Conservation (phyloP, 2,888 invertebrate genomes). For the Marasmarcha lunaedactyla region DNA sequence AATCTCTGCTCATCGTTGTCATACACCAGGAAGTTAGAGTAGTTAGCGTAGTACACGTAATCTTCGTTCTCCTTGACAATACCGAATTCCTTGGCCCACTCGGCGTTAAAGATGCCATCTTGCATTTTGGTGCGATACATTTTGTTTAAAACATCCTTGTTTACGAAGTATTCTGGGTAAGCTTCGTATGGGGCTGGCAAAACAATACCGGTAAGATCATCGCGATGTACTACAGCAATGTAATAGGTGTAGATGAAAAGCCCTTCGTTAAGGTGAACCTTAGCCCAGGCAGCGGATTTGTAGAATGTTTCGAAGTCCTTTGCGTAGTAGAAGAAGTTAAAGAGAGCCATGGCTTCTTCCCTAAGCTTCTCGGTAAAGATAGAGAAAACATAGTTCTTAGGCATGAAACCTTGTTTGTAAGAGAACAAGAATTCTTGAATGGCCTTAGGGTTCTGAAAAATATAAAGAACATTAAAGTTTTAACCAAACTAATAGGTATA, state of each 20-base stretch:
- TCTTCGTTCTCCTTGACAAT: conserved; percentile 43
- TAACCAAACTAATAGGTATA: too few relatives aligned
- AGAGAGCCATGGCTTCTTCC: conserved; percentile 63
- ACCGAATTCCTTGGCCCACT: conserved; percentile 39
- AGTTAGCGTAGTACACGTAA: conserved; percentile 70
- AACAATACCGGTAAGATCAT: conserved; percentile 67
- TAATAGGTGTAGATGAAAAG: conserved; percentile 73
- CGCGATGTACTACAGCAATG: conserved; percentile 70
- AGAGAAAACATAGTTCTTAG: conserved; percentile 61
- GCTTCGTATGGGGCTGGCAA: conserved; percentile 78
- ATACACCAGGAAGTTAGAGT: conserved; percentile 61
- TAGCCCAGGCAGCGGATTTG: conserved; percentile 67
- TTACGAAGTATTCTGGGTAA: conserved; percentile 74
- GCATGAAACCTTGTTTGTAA: conserved; percentile 44
- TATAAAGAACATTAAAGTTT: too few relatives aligned
- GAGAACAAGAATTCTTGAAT: conserved; percentile 48
- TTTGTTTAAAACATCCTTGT: conserved; percentile 18
- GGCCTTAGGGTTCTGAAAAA: conserved; percentile 44
- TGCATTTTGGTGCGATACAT: conserved; percentile 48
- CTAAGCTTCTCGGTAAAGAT: conserved; percentile 51
- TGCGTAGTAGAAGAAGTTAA: conserved; percentile 69
- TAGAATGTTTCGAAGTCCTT: conserved; percentile 73
- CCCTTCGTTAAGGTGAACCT: conserved; percentile 71
- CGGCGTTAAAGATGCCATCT: conserved; percentile 28
- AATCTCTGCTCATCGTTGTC: conserved; percentile 70